These are phyloP conservation scores for Pteromalus puparum DNA, from an alignment of 1,140 invertebrate genomes.

Conservation along the genomic window DNA sequence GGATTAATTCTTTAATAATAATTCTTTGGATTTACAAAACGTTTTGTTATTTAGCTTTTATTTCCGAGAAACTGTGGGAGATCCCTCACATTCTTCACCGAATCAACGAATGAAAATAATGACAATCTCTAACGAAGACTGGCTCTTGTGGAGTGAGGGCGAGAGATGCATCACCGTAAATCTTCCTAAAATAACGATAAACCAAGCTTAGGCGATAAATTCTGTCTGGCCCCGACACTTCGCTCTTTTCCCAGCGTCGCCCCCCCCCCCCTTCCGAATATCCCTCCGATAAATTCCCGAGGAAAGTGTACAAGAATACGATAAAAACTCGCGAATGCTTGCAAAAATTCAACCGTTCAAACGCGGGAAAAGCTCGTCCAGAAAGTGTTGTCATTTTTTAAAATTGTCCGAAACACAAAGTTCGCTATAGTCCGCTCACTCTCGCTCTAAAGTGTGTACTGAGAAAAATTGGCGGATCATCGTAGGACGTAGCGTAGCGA, in stretches of 20 bases:
- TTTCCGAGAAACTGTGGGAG: neutral
- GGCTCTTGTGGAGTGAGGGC: neutral
- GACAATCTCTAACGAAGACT: constrained; percentile 40
- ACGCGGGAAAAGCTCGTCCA: neutral
- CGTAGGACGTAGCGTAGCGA: neutral
- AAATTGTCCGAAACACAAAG: neutral
- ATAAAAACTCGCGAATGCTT: constrained; percentile 21
- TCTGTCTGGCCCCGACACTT: constrained; percentile 32
- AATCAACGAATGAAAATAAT: constrained; percentile 27
- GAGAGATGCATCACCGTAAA: constrained; percentile 41
- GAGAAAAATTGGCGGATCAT: neutral
- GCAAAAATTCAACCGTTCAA: neutral
- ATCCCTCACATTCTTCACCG: neutral
- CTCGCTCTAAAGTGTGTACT: neutral
- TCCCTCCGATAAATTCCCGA: constrained; percentile 43
- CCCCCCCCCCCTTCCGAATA: constrained; percentile 31
- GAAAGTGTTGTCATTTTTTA: neutral
- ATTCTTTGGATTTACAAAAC: neutral
- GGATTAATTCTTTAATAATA: neutral
- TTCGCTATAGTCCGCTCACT: neutral
- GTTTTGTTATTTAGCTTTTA: neutral
- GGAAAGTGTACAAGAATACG: constrained; percentile 34
- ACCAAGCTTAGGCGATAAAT: constrained; percentile 47
- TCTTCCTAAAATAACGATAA: constrained; percentile 51
- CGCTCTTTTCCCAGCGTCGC: constrained; percentile 11